Evolutionary conservation across 2,113 vertebrate genomes (phyloP).

Genomic region (Peromyscus maniculatus): DNA sequence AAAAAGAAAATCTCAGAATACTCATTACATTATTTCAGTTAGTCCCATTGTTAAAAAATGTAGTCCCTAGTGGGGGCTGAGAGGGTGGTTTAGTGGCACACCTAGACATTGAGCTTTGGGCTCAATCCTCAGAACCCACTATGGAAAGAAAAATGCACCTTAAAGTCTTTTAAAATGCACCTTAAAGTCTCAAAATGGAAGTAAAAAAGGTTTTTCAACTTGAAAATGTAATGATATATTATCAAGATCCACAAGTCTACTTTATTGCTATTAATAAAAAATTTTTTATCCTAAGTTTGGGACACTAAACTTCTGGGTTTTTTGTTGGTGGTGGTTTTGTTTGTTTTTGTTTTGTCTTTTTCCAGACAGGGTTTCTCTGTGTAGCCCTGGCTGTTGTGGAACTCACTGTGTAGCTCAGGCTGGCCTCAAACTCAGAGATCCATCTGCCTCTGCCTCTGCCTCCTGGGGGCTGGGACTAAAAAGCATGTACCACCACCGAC

Average conservation of each 20-base stretch:
- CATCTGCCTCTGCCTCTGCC: background rate
- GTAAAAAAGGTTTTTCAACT: constrained; percentile 41
- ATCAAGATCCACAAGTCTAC: background rate
- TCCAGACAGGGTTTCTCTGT: background rate
- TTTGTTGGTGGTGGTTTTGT: background rate
- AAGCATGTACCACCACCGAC: background rate
- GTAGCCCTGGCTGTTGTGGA: background rate
- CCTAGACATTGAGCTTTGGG: background rate
- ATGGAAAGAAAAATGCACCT: background rate
- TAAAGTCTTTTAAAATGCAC: constrained; percentile 1
- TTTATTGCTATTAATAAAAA: background rate
- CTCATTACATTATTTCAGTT: background rate
- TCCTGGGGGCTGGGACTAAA: background rate
- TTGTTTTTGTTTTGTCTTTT: background rate
- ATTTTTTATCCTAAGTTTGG: background rate
- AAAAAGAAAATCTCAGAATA: background rate
- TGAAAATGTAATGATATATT: background rate
- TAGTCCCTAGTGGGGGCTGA: background rate
- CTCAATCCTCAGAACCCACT: background rate
- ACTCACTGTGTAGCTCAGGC: background rate
- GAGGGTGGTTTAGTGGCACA: background rate
- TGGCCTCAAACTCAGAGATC: background rate
- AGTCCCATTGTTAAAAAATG: constrained; percentile 20
- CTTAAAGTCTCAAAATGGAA: constrained; percentile 27
- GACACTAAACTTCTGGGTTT: background rate